Conservation (phyloP, 2,113 vertebrate genomes). For the Eudyptes chrysolophus region DNA sequence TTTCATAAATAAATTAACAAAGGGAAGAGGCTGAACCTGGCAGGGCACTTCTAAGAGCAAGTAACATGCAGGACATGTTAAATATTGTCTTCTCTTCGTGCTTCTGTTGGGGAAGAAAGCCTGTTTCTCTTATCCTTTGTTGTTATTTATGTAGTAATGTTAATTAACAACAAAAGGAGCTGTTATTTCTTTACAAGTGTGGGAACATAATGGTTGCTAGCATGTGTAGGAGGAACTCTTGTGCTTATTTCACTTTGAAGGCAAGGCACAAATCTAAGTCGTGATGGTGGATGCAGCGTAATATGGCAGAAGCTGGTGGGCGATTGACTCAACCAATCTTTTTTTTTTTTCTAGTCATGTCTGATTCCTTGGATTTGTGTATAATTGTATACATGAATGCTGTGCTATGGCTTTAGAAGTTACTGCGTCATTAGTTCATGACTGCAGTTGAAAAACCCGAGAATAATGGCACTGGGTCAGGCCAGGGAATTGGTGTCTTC, state of each 20-base stretch:
- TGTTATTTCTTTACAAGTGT: not conserved
- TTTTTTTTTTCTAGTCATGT: not conserved
- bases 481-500: not conserved
- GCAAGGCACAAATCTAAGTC: not conserved
- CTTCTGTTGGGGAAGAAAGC: not conserved
- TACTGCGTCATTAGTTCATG: not conserved
- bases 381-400: not conserved
- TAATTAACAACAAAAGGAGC: not conserved
- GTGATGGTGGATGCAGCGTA: not conserved
- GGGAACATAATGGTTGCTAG: not conserved
- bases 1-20: not conserved
- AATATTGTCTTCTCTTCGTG: not conserved
- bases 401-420: not conserved
- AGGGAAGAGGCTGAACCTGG: not conserved
- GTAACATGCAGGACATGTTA: not conserved
- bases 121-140: not conserved
- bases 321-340: not conserved
- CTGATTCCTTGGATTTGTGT: not conserved
- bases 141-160: not conserved
- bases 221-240: not conserved
- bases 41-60: not conserved
- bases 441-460: not conserved
- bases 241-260: not conserved
- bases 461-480: not conserved
- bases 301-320: not conserved